Conservation (phyloP, 2,888 invertebrate species). For the Epirrhoe tristata region DNA sequence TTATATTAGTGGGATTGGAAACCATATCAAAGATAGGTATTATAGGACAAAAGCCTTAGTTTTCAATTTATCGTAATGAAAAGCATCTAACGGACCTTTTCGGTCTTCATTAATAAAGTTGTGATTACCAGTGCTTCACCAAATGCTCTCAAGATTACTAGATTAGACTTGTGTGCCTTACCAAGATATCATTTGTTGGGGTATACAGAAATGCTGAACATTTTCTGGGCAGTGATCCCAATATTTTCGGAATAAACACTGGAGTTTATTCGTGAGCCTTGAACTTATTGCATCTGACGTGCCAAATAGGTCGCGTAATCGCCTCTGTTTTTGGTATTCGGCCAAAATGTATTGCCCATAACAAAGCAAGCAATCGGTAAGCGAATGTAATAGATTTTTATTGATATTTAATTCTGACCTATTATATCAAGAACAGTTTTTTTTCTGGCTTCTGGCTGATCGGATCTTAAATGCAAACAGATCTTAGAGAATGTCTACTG, state of each 20-base stretch:
- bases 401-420: too few species aligned
- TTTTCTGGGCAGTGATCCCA: neutral
- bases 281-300: constrained; percentile 21
- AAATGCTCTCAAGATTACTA: neutral
- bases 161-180: neutral
- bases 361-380: neutral
- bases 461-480: too few species aligned
- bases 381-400: too few species aligned
- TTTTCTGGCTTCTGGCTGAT: too few species aligned
- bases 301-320: constrained; percentile 28
- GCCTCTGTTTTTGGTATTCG: constrained; percentile 10
- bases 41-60: too few species aligned
- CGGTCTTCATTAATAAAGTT: too few species aligned
- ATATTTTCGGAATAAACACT: constrained; percentile 23
- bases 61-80: too few species aligned
- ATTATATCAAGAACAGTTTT: too few species aligned
- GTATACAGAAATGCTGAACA: neutral
- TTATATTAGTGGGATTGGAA: too few species aligned
- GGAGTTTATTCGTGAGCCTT: constrained; percentile 24
- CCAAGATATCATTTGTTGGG: neutral
- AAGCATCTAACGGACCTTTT: too few species aligned
- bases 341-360: constrained; percentile 25
- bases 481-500: too few species aligned
- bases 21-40: too few species aligned
- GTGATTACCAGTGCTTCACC: neutral